These are phyloP conservation scores for Clarias magur DNA, from an alignment of 2,113 vertebrate species.

Conservation along the genomic window DNA sequence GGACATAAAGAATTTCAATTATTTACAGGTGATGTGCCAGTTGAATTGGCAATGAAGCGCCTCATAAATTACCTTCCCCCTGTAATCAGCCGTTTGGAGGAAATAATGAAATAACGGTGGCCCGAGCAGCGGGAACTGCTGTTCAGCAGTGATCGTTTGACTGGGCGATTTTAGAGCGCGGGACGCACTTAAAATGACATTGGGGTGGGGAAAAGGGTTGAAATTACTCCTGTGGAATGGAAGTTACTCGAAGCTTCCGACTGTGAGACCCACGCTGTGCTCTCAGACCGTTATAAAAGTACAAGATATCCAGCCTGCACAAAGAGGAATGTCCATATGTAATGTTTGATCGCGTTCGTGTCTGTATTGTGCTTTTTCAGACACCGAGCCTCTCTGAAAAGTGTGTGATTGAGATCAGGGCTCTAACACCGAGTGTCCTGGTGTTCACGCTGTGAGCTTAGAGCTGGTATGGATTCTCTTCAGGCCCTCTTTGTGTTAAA, in stretches of 20 bases:
- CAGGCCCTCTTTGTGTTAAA: slow-evolving; percentile 57
- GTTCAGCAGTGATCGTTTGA: slow-evolving; percentile 44
- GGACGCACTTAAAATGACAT: slow-evolving; percentile 49
- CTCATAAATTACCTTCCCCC: slow-evolving; percentile 71
- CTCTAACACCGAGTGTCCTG: background rate
- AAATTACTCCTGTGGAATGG: slow-evolving; percentile 52
- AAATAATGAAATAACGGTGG: slow-evolving; percentile 70
- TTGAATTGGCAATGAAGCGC: slow-evolving; percentile 74
- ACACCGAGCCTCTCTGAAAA: background rate
- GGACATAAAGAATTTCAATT: slow-evolving; percentile 76
- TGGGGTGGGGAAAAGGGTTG: slow-evolving; percentile 24
- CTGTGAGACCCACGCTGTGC: slow-evolving; percentile 24
- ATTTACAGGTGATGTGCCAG: slow-evolving; percentile 77
- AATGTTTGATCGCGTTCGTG: slow-evolving; percentile 25
- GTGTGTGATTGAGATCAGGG: slow-evolving; percentile 3
- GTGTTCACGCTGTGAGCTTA: slow-evolving; percentile 41
- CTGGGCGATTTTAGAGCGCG: slow-evolving; percentile 45
- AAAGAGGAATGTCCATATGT: slow-evolving; percentile 9
- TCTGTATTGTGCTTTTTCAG: background rate
- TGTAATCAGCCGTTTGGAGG: slow-evolving; percentile 71
- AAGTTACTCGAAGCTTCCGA: slow-evolving; percentile 57
- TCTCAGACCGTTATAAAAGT: slow-evolving; percentile 18
- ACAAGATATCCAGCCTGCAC: slow-evolving; percentile 14
- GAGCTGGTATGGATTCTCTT: slow-evolving; percentile 14
- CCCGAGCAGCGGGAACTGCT: slow-evolving; percentile 41